Evolutionary conservation across 1,140 invertebrate genomes (phyloP), one percentile per base, ranked within the genome.

Genomic region (Elysia chlorotica): DNA sequence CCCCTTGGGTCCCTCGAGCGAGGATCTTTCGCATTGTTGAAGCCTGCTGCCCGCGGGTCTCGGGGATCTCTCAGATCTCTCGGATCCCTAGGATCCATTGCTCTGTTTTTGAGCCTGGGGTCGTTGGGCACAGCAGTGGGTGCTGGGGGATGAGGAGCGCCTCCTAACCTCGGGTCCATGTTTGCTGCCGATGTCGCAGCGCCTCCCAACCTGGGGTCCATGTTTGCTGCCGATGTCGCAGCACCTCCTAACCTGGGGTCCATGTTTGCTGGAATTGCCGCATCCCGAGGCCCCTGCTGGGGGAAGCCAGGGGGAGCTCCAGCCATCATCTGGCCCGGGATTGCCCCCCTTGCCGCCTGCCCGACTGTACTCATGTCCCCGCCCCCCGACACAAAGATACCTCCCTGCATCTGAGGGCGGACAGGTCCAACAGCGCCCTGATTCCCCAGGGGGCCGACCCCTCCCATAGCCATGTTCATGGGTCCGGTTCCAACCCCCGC

Each of bases 41-140:
- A n/a, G n/a, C n/a, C n/a, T n/a, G n/a, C n/a, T 36, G 41, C 72
- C 68, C 59, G 56, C 23, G 63, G 65, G 28, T 76, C 70, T 41
- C 54, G 38, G 19, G 63, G 63, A 30, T 56, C 53, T 14, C 33
- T 67, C 65, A 25, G n/a, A 41, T 61, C n/a, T n/a, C n/a, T n/a
- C n/a, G n/a, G n/a, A n/a, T n/a, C n/a, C n/a, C n/a, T 53, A n/a
- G 57, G 25, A 54, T 41, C 31, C 57, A 33, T n/a, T 0, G 14
- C 17, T 56, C 35, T 68, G 31, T 31, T 69, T 59, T 69, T 69
- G 2, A 69, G 30, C n/a, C 67, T 14, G 33, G 67, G 67, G 35
- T 69, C 67, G 59, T 2, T 59, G n/a, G n/a, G n/a, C n/a, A n/a
- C n/a, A n/a, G n/a, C n/a, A n/a, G n/a, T n/a, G n/a, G n/a, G n/a